Conservation (phyloP, 2,888 invertebrate species). For the Anaspis maculata region DNA sequence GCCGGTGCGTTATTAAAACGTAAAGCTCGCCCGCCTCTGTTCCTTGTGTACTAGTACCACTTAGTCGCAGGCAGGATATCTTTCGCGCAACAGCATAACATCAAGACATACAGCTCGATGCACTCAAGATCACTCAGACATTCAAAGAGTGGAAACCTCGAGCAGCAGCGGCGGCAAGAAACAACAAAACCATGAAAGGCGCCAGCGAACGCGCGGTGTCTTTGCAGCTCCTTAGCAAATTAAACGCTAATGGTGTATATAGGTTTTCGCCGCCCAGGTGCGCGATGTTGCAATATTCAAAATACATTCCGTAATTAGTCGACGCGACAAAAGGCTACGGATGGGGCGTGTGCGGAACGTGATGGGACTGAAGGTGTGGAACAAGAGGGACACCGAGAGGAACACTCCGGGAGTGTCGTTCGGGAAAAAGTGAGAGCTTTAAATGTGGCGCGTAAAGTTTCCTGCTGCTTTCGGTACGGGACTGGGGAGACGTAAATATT, state of each 20-base stretch:
- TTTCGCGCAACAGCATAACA: too few relatives aligned
- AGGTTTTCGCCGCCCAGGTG: too few relatives aligned
- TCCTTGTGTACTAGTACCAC: constrained; percentile 24
- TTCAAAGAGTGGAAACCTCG: background rate
- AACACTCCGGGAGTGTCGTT: too few relatives aligned
- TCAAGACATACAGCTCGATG: constrained; percentile 19
- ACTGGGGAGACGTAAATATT: constrained; percentile 31
- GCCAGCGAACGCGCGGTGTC: too few relatives aligned
- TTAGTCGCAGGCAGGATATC: constrained; percentile 10
- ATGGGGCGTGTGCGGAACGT: too few relatives aligned
- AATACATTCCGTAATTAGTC: too few relatives aligned
- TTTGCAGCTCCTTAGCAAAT: too few relatives aligned
- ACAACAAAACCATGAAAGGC: too few relatives aligned
- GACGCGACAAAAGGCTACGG: too few relatives aligned
- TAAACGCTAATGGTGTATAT: background rate
- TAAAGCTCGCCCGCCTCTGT: constrained; percentile 16
- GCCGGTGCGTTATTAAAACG: constrained; percentile 27
- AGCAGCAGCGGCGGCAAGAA: background rate
- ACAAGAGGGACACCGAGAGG: background rate
- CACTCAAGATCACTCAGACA: constrained; percentile 12
- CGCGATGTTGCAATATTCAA: too few relatives aligned
- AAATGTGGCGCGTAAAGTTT: constrained; percentile 8
- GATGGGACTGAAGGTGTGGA: too few relatives aligned
- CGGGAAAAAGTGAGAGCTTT: constrained; percentile 6
- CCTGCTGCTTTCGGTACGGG: constrained; percentile 14